A percentile compares a stretch with the other conserved stretches of the same genome.
phyloP scores from a whole-genome alignment of 2,888 invertebrate species.

The Orthosia incerta region DNA sequence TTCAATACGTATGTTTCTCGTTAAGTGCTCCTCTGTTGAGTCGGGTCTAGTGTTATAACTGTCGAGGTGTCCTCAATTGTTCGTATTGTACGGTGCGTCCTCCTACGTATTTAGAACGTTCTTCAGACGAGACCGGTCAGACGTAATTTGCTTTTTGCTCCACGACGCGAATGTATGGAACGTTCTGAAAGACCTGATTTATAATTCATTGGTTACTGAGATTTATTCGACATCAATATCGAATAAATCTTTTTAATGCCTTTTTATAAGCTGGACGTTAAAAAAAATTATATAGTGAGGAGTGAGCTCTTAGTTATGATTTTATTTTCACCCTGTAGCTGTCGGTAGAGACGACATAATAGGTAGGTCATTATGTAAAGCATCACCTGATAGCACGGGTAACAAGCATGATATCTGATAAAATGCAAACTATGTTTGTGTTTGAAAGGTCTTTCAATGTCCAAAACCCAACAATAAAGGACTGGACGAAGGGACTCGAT shows the following conservation, averaged over 20 bases:
- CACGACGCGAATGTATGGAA: conserved; percentile 11
- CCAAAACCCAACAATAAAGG: too few species aligned
- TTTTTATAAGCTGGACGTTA: conserved; percentile 8
- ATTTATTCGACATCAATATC: conserved; percentile 3
- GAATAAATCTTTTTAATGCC: neutral
- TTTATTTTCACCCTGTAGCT: neutral
- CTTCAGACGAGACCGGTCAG: conserved; percentile 41
- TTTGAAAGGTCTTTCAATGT: too few species aligned
- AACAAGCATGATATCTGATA: too few species aligned
- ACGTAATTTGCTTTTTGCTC: conserved; percentile 47
- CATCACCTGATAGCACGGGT: neutral
- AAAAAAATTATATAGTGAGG: neutral
- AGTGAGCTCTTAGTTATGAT: neutral
- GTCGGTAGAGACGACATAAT: neutral
- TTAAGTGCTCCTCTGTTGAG: conserved; percentile 27
- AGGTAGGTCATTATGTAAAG: neutral
- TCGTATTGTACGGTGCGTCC: conserved; percentile 34
- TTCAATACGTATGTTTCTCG: conserved; percentile 21
- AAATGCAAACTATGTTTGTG: too few species aligned
- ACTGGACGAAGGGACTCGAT: too few species aligned
- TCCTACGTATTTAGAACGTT: conserved; percentile 49
- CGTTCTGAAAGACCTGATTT: conserved; percentile 38
- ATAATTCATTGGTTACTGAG: conserved; percentile 23
- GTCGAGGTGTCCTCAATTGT: conserved; percentile 44
- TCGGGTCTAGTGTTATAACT: conserved; percentile 39